Evolutionary conservation across 2,113 vertebrate genomes (phyloP), one percentile per base, ranked within the genome.

Genomic region (Sphyrna mokarran): DNA sequence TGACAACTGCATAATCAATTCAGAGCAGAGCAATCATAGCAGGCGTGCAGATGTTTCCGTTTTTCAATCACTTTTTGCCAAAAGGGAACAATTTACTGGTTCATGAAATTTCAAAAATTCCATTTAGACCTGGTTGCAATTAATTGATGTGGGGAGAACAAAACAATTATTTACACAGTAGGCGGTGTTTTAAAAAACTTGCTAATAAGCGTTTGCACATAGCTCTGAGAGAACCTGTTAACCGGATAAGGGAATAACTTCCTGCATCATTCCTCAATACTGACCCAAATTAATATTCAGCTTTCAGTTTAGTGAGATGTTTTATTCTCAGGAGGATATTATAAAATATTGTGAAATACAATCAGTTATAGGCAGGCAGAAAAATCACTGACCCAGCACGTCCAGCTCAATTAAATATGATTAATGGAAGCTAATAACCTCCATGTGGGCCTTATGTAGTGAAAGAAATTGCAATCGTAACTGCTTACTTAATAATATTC

Each of bases 391-490:
- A 97, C 97, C 96, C 97, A 96, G 96, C 97, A 97, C 96, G 97
- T 97, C 97, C 96, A 96, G 97, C 97, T 97, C 98, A 98, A 98
- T 98, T 98, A 98, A 98, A 97, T 97, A 97, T 98, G 98, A 98
- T 98, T 97, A 97, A 98, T 11, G 83, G 96, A 96, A 97, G 97
- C 96, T 96, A 96, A 96, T 90, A 90, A 90, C 9, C 29, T 90
- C 87, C 87, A 61, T 90, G 20, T 90, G 87, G 87, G 4, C 43
- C 11, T 89, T 61, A 14, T 61, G 63, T 61, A 43, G 10, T 54
- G 63, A 61, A 90, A 61, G 87, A 26, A 90, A 18, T 90, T 61
- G 14, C 43, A 86, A 48, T 40, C 83, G 33, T 33, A 90, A 11
- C 87, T 90, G 87, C 48, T 90, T 90, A 29, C 54, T 61, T 58